Evolutionary conservation across 1,140 invertebrate genomes (phyloP).

Genomic region (Drosophila trapezifrons): DNA sequence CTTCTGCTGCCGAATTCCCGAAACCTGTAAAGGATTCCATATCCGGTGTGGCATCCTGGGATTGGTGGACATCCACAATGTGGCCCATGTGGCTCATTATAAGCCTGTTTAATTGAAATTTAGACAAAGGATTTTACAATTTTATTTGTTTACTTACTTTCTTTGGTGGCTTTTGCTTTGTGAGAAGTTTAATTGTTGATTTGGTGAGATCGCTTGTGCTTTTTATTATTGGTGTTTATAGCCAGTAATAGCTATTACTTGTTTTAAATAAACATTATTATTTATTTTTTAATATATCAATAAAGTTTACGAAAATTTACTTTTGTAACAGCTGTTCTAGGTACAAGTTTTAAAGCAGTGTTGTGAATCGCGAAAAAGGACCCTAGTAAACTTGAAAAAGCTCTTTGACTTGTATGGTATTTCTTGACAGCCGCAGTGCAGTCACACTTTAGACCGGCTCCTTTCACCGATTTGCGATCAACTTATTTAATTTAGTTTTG

Average conservation of each 20-base stretch:
- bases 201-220: background rate
- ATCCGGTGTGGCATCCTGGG: constrained; percentile 61
- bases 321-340: constrained; percentile 19
- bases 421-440: too few relatives aligned
- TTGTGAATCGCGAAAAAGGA: constrained; percentile 5
- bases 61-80: constrained; percentile 43
- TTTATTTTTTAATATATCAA: too few relatives aligned
- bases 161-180: background rate
- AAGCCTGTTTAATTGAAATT: background rate
- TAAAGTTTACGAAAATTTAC: constrained; percentile 1
- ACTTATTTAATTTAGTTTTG: background rate
- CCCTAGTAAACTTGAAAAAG: too few relatives aligned
- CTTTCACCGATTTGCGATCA: background rate
- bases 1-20: constrained; percentile 90
- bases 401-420: too few relatives aligned
- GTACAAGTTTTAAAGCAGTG: constrained; percentile 4
- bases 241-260: background rate
- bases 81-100: constrained; percentile 28
- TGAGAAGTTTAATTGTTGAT: background rate
- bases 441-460: constrained; percentile 19
- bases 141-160: constrained; percentile 26
- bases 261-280: background rate
- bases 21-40: constrained; percentile 66
- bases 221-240: background rate
- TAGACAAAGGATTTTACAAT: background rate